Evolutionary conservation across 2,113 vertebrate genomes (phyloP).

Genomic region (Gavia stellata): DNA sequence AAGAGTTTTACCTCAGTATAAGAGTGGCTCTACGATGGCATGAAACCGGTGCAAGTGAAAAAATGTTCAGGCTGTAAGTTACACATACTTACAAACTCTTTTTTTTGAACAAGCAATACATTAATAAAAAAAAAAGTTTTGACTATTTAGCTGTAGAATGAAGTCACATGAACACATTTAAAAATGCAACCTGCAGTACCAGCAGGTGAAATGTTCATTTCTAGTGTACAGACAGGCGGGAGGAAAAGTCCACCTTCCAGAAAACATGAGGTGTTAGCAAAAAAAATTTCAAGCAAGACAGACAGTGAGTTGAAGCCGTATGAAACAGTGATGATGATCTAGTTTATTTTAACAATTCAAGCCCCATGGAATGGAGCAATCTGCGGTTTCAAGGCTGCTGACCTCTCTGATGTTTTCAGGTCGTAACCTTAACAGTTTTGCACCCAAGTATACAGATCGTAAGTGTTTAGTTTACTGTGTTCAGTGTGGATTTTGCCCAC

Average conservation of each 20-base stretch:
- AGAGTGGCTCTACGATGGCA: not conserved
- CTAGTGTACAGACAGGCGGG: no score
- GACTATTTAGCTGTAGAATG: not conserved
- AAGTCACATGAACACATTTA: not conserved
- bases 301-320: not conserved
- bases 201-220: not conserved
- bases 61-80: not conserved
- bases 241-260: not conserved
- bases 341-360: not conserved
- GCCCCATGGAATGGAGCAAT: not conserved
- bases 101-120: not conserved
- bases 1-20: not conserved
- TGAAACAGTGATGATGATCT: not conserved
- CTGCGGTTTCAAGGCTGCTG: not conserved
- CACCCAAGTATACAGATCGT: not conserved
- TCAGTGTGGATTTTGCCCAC: not conserved
- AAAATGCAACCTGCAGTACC: not conserved
- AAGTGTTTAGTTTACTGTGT: not conserved
- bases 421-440: not conserved
- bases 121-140: not conserved
- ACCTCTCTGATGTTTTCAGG: not conserved
- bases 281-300: not conserved
- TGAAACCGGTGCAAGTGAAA: not conserved
- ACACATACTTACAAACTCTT: not conserved
- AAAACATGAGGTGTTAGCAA: not conserved